phyloP scores from a whole-genome alignment of 2,888 invertebrate genomes.

The Rhingia rostrata region DNA sequence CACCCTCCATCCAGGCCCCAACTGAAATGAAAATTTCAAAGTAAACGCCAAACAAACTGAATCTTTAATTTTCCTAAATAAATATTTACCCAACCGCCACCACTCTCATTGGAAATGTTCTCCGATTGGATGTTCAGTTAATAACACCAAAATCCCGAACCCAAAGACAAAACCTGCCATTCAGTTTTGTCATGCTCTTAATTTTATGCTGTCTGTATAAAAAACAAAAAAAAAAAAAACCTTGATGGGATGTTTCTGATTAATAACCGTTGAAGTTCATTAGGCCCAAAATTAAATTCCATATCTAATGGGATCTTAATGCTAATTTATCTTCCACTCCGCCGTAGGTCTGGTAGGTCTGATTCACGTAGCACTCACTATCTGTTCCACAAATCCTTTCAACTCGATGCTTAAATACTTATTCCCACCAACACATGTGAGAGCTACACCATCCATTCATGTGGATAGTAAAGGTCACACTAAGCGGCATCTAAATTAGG shows the following conservation, averaged over 20 bases:
- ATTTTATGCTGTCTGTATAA: conserved; percentile 34
- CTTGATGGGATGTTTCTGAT: conserved; percentile 42
- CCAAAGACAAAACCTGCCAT: conserved; percentile 10
- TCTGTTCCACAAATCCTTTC: conserved; percentile 20
- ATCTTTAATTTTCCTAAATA: conserved; percentile 64
- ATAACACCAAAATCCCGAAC: conserved; percentile 29
- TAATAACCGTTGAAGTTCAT: conserved; percentile 36
- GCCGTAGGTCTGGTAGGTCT: conserved; percentile 25
- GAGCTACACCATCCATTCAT: neutral
- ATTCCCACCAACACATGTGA: neutral
- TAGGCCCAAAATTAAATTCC: conserved; percentile 29
- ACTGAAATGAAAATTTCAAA: conserved; percentile 42
- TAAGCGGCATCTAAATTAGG: too few species aligned
- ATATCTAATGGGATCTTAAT: conserved; percentile 47
- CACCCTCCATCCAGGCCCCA: conserved; percentile 19
- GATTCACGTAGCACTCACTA: conserved; percentile 27
- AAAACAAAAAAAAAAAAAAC: conserved; percentile 31
- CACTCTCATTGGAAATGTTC: conserved; percentile 8
- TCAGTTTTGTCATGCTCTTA: neutral
- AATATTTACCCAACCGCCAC: conserved; percentile 55
- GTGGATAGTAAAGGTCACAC: neutral
- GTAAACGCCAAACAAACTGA: conserved; percentile 49
- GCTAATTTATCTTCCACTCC: conserved; percentile 41
- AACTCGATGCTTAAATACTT: neutral
- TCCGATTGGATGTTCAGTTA: conserved; percentile 14